Evolutionary conservation across 2,888 invertebrate species (phyloP).

Genomic region (Colostygia pectinataria): DNA sequence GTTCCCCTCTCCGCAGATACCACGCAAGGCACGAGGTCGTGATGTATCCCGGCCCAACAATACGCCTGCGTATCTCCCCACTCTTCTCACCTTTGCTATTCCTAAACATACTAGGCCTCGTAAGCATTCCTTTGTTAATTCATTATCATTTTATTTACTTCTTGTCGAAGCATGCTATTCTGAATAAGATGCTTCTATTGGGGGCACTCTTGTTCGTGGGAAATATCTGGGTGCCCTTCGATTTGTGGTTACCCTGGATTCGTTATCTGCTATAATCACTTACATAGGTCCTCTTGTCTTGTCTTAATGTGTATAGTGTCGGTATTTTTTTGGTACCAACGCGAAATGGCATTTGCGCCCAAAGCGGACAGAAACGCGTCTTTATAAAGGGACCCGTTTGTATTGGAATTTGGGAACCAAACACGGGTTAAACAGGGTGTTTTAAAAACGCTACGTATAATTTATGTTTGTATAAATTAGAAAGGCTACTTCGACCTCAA

Average conservation of each 20-base stretch:
- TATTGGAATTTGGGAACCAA: too few relatives aligned
- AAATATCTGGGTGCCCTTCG: neutral
- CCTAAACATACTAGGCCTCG: neutral
- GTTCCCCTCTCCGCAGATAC: neutral
- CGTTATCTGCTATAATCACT: neutral
- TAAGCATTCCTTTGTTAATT: neutral
- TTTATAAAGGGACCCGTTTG: constrained; percentile 1
- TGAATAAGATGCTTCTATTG: constrained; percentile 4
- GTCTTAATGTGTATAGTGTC: neutral
- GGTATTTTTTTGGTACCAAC: neutral
- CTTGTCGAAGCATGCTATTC: neutral
- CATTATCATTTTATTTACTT: constrained; percentile 2
- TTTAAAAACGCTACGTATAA: constrained; percentile 2
- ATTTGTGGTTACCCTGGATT: constrained; percentile 4
- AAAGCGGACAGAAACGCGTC: constrained; percentile 2
- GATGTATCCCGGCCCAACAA: neutral
- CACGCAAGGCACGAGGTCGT: constrained; percentile 3
- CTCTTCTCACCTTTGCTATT: neutral
- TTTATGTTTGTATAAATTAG: neutral
- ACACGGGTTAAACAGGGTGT: constrained; percentile 5
- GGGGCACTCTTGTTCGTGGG: neutral
- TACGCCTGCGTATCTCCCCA: neutral
- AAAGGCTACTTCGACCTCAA: constrained; percentile 11
- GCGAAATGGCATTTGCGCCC: neutral
- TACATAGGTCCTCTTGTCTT: neutral